phyloP scores from a whole-genome alignment of 2,797 vertebrate genomes.

The Hypotaenidia okinawae region DNA sequence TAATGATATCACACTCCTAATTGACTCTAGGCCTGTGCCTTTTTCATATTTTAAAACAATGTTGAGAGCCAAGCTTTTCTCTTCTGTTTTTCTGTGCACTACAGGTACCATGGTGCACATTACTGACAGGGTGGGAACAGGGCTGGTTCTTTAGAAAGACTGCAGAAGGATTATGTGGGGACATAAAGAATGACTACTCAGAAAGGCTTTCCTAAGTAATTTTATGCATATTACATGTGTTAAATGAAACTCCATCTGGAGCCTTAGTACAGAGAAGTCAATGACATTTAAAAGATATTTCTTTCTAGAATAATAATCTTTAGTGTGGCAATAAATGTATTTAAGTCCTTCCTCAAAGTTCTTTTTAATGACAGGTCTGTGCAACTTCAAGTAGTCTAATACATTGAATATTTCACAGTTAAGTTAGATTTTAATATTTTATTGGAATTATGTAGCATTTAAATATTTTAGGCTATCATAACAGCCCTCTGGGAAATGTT shows the following conservation, averaged over 20 bases:
- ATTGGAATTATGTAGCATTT: not conserved
- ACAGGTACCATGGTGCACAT: not conserved
- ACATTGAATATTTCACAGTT: not conserved
- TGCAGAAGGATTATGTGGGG: not conserved
- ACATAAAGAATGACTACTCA: not conserved
- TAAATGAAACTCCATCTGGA: not conserved
- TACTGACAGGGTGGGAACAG: not conserved
- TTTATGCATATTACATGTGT: not conserved
- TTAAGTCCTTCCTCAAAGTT: not conserved
- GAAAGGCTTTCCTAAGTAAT: not conserved
- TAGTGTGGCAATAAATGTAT: not conserved
- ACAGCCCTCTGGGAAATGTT: not conserved
- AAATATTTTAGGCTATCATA: not conserved
- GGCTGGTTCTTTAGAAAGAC: not conserved
- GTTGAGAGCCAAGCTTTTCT: not conserved
- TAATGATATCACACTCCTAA: not conserved
- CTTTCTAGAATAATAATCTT: not conserved
- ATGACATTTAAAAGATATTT: not conserved
- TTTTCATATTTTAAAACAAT: not conserved
- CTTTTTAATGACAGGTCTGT: not conserved
- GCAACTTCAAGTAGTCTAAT: not conserved
- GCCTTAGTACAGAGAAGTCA: not conserved
- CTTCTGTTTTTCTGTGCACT: not conserved
- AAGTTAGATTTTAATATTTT: not conserved
- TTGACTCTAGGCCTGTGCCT: not conserved